Evolutionary conservation across 2,888 invertebrate species (phyloP), one percentile per base, ranked within the genome.

Genomic region (Balanococcus diminutus): DNA sequence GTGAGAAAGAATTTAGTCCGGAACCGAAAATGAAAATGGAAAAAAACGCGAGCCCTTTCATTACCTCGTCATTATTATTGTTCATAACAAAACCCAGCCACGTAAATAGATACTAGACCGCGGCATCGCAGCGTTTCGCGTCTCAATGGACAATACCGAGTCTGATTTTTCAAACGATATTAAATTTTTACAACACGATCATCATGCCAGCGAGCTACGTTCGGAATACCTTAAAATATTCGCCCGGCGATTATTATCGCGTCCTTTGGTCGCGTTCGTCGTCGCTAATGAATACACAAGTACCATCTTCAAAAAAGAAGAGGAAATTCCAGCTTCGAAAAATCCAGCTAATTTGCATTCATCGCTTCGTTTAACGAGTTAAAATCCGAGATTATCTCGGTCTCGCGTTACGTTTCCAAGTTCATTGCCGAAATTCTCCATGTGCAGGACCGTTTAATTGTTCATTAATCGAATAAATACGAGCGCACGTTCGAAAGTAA

Each of bases 71-170:
- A 67, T 67, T 51, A 51, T 28, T 67, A 67, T 67, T 67, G 67
- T 67, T 67, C 67, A 67, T 67, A 28, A 67, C 67, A 31, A 67
- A 67, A 67, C 31, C 67, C 28, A 67, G 2, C 67, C 67, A 67
- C 67, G 67, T 67, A 67, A 67, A 67, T 67, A 67, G 31, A 25
- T 67, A 31, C 4, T 19, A 51, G 19, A 8, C 8, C 51, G 51
- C 19, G 6, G n/a, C 51, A 42, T 5, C 42, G 14, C 42, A 2
- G 8, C 42, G 11, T 42, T 3, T 67, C 19, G 3, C 51, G 19
- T 51, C 51, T 51, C 51, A 51, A 51, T 67, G 67, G 25, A 67
- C 67, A 67, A 67, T 67, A 67, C 67, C n/a, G 28, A 67, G 67
- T 1, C 28, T 11, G 31, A 51, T 67, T 67, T 61, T 67, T 28